Conservation (phyloP, 2,113 vertebrate genomes). For the Ptychochromis oligacanthus region DNA sequence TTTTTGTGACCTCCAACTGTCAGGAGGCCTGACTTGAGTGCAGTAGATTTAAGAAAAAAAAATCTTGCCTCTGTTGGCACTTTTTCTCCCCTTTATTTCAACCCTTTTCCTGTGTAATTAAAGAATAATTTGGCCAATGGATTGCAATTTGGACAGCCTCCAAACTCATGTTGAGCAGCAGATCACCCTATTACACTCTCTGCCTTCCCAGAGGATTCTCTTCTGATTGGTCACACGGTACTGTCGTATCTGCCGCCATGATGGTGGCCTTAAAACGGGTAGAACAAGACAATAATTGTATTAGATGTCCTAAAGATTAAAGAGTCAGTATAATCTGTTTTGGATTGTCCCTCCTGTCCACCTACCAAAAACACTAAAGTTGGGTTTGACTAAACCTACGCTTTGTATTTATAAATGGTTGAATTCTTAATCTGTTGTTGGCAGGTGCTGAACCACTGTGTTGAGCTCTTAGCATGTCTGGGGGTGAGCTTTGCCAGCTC, state of each 20-base stretch:
- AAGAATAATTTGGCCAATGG: conserved; percentile 61
- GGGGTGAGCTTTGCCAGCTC: conserved; percentile 66
- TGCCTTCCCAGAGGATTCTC: conserved; percentile 79
- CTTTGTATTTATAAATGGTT: conserved; percentile 73
- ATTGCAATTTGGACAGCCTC: conserved; percentile 72
- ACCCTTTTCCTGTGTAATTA: conserved; percentile 54
- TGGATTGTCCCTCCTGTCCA: conserved; percentile 65
- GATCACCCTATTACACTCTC: conserved; percentile 83
- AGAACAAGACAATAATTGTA: conserved; percentile 84
- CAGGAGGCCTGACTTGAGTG: conserved; percentile 78
- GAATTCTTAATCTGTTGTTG: conserved; percentile 58
- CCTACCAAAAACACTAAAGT: conserved; percentile 75
- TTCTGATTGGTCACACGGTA: conserved; percentile 82
- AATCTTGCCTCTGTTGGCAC: conserved; percentile 63
- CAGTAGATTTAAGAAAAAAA: conserved; percentile 62
- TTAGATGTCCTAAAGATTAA: conserved; percentile 83
- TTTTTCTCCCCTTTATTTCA: conserved; percentile 54
- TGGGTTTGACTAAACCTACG: conserved; percentile 77
- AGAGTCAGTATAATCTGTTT: conserved; percentile 79
- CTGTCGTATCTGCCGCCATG: conserved; percentile 80
- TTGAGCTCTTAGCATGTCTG: conserved; percentile 55
- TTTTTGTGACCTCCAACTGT: conserved; percentile 62
- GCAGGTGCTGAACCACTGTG: conserved; percentile 72
- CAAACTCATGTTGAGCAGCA: conserved; percentile 75
- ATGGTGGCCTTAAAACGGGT: conserved; percentile 81